Conservation (phyloP, 2,888 invertebrate species). For the Protophormia terraenovae region DNA sequence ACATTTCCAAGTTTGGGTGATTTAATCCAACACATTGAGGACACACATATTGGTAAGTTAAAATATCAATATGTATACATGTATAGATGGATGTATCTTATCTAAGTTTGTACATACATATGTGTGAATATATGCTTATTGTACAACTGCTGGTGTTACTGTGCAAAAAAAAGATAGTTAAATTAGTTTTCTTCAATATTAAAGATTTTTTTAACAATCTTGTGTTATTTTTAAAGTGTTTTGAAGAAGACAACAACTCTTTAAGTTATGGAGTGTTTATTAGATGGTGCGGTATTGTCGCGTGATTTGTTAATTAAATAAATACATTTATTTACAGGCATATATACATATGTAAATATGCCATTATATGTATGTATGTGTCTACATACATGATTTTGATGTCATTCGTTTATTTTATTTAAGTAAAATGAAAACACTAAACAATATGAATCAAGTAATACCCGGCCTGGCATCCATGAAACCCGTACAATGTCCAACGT, state of each 20-base stretch:
- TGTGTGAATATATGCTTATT: background rate
- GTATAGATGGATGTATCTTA: background rate
- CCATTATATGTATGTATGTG: background rate
- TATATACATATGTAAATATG: background rate
- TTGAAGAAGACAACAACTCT: background rate
- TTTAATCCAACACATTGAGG: constrained; percentile 93
- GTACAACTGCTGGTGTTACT: constrained; percentile 2
- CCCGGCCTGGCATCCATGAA: constrained; percentile 42
- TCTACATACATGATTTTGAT: no score
- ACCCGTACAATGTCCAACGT: constrained; percentile 55
- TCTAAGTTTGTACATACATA: no score
- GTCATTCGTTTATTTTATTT: constrained; percentile 29
- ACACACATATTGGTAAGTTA: constrained; percentile 90
- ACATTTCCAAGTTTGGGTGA: constrained; percentile 91
- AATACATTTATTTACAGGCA: background rate
- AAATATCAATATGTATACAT: constrained; percentile 28
- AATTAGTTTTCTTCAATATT: constrained; percentile 17
- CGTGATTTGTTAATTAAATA: constrained; percentile 63
- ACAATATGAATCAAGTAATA: background rate
- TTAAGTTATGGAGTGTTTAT: background rate
- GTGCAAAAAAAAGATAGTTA: background rate
- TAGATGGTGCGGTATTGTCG: constrained; percentile 46
- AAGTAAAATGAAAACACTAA: background rate
- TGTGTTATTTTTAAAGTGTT: background rate
- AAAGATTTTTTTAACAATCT: background rate